Evolutionary conservation across 2,888 invertebrate genomes (phyloP).

Genomic region (Drosophila niveifrons): DNA sequence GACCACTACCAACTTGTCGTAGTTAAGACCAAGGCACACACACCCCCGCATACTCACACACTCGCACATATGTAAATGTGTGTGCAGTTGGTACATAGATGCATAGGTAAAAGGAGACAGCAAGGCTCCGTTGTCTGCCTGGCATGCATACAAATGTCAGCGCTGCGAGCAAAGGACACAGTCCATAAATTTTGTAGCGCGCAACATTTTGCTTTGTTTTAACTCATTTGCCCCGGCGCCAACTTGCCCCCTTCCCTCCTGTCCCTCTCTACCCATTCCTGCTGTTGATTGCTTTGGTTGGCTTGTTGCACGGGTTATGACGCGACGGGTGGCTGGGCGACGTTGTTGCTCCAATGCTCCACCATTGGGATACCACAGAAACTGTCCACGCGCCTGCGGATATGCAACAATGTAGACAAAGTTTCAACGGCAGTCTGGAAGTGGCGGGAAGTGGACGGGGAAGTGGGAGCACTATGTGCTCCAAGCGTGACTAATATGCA

Average conservation of each 20-base stretch:
- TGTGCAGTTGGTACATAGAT: neutral
- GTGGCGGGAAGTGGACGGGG: constrained; percentile 1
- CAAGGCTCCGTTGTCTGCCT: constrained; percentile 24
- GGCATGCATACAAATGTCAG: constrained; percentile 64
- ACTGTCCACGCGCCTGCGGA: constrained; percentile 61
- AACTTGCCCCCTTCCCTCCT: neutral
- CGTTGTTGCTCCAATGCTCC: neutral
- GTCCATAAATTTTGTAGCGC: constrained; percentile 71
- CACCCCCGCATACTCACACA: constrained; percentile 15
- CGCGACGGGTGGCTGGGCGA: constrained; percentile 4
- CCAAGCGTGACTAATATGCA: constrained; percentile 76
- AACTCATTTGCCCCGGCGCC: constrained; percentile 64
- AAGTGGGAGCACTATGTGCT: constrained; percentile 64
- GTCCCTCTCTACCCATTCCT: neutral
- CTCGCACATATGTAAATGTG: neutral
- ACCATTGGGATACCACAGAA: constrained; percentile 40
- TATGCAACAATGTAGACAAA: constrained; percentile 74
- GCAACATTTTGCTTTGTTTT: constrained; percentile 68
- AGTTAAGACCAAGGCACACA: constrained; percentile 29
- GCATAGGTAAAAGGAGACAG: constrained; percentile 13
- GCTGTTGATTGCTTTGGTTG: constrained; percentile 16
- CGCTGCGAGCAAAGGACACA: constrained; percentile 61
- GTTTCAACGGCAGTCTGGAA: constrained; percentile 47
- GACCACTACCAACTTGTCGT: constrained; percentile 34
- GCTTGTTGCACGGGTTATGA: constrained; percentile 47